Evolutionary conservation across 2,888 invertebrate genomes (phyloP).

Genomic region (Drosophila fulvimacula): DNA sequence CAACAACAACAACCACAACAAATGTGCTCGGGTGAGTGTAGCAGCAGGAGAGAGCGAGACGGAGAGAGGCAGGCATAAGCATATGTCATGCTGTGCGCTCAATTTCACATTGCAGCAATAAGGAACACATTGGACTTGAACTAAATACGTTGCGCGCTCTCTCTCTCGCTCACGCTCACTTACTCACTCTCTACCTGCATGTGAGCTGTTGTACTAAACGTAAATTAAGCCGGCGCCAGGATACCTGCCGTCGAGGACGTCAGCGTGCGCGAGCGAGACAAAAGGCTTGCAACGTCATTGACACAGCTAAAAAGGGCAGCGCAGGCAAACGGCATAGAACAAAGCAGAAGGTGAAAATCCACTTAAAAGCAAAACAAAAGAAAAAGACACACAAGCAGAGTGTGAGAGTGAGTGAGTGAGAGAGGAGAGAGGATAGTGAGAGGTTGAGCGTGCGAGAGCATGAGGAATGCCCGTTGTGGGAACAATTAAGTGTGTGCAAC

Average conservation of each 20-base stretch:
- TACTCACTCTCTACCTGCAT: constrained; percentile 46
- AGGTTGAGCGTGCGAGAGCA: constrained; percentile 8
- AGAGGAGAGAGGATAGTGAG: too few relatives aligned
- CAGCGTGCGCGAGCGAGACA: constrained; percentile 50
- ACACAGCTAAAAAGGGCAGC: constrained; percentile 58
- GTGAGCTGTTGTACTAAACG: constrained; percentile 46
- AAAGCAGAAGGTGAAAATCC: constrained; percentile 75
- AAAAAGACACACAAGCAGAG: constrained; percentile 26
- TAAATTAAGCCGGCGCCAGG: constrained; percentile 82
- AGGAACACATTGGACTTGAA: constrained; percentile 69
- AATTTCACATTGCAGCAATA: constrained; percentile 64
- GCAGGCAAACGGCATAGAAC: constrained; percentile 56
- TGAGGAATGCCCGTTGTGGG: constrained; percentile 43
- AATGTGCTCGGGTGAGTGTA: constrained; percentile 68
- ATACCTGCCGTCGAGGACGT: constrained; percentile 70
- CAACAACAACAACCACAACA: constrained; percentile 39
- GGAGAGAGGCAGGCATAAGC: constrained; percentile 34
- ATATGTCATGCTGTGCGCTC: constrained; percentile 57
- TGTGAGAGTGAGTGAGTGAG: constrained; percentile 1
- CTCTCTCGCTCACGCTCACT: constrained; percentile 2
- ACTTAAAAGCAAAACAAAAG: constrained; percentile 65
- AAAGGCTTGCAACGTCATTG: constrained; percentile 75
- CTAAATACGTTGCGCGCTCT: constrained; percentile 44
- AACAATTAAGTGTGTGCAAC: constrained; percentile 76
- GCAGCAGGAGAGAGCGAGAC: constrained; percentile 17